Conservation (phyloP, 2,888 invertebrate genomes). For the Synanthedon andrenaeformis region DNA sequence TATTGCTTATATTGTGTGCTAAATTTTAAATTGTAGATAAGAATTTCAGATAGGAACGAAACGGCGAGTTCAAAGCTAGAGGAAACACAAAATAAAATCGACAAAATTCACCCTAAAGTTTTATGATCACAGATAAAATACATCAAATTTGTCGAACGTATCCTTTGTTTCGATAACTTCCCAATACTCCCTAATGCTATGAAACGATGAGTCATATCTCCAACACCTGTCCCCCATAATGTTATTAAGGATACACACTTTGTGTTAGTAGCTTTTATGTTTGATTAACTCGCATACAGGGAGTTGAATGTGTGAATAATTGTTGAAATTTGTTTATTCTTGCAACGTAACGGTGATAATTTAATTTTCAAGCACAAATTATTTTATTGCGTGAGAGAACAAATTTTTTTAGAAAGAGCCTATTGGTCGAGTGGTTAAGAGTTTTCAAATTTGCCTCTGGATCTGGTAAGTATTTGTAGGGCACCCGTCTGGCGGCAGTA, state of each 20-base stretch:
- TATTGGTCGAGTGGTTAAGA: too few species aligned
- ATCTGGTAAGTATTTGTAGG: too few species aligned
- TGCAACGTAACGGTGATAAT: not conserved
- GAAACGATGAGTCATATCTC: slow-evolving; percentile 21
- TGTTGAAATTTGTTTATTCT: not conserved
- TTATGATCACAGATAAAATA: slow-evolving; percentile 4
- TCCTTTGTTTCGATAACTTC: slow-evolving; percentile 13
- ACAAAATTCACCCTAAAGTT: not conserved
- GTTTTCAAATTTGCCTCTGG: too few species aligned
- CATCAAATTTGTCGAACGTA: slow-evolving; percentile 15
- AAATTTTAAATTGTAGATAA: not conserved
- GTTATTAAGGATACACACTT: not conserved
- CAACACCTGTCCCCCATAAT: slow-evolving; percentile 20
- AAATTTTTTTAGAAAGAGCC: too few species aligned
- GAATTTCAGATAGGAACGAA: too few species aligned
- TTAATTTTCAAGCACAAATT: not conserved
- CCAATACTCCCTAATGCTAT: slow-evolving; percentile 3
- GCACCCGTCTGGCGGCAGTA: too few species aligned
- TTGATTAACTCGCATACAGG: not conserved
- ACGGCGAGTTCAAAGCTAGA: too few species aligned
- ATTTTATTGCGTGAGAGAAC: too few species aligned
- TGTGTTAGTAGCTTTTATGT: not conserved
- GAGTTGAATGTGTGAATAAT: not conserved
- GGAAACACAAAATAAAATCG: too few species aligned
- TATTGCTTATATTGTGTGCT: not conserved